Evolutionary conservation across 2,113 vertebrate species (phyloP).

Genomic region (Cryptoleucopteryx plumbea): DNA sequence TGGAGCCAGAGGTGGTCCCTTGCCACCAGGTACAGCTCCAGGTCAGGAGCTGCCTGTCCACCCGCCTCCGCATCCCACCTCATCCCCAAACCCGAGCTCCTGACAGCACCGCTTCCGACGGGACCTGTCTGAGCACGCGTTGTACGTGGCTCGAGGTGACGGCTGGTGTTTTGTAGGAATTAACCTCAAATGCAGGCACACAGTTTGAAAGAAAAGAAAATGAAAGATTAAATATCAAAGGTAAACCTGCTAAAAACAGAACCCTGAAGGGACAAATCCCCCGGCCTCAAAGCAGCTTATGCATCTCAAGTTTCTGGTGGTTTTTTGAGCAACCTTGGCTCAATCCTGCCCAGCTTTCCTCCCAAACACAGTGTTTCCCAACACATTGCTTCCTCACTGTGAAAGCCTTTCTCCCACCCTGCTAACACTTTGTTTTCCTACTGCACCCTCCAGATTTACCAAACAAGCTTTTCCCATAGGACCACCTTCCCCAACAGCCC

Average conservation of each 20-base stretch:
- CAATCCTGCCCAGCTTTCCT: not conserved
- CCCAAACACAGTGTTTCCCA: not conserved
- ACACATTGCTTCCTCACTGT: not conserved
- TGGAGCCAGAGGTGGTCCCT: not conserved
- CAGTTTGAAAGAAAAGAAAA: not conserved
- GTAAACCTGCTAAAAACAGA: not conserved
- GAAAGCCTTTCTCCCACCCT: not conserved
- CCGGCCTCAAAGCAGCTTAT: not conserved
- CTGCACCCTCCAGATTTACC: not conserved
- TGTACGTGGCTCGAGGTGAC: not conserved
- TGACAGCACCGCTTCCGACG: accelerated
- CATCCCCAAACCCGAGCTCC: not conserved
- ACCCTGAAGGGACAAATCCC: not conserved
- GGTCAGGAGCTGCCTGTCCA: not conserved
- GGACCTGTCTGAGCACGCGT: not conserved
- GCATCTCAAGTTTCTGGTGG: not conserved
- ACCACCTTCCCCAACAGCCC: not conserved
- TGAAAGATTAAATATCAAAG: not conserved
- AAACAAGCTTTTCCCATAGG: not conserved
- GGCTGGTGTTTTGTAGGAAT: not conserved
- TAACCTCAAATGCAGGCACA: not conserved
- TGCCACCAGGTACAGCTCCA: too few relatives aligned
- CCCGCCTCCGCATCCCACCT: not conserved
- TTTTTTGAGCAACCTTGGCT: not conserved
- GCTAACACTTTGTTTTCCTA: not conserved